Base-by-base conservation (phyloP, 1,140 invertebrate species). In the Drosophila ananassae region DNA sequence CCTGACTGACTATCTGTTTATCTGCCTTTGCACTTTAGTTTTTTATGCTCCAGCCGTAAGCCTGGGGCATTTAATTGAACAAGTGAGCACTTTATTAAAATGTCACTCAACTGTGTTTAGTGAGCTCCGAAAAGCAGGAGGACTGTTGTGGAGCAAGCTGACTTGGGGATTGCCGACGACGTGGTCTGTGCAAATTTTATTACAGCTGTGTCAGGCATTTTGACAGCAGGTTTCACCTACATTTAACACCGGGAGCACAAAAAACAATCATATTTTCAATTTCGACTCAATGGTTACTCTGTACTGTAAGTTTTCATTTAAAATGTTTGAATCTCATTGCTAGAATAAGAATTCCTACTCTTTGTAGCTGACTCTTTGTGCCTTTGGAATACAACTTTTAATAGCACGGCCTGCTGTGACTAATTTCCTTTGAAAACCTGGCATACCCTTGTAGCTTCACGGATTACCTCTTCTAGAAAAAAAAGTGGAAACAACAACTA, bases 81-180 rank as follows among this genome's bases (percentile, higher is more conserved):
- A 75, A 87, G 79, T 87, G 83, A 89, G 79, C 83, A 89, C 83
- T 89, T 89, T 82, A 87, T 87, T 87, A 87, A 87, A 87, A 87
- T 89, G 83, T 87, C 83, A 87, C 83, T 89, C 83, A 89, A 79
- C 78, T 34, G 83, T 73, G 62, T 75, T 87, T 77, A 73, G 77
- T 32, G 46, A 46, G 13, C 17, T 28, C 1, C 21, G 12, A 32
- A 44, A 37, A 22, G 30, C 34, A 60, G 30, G 28, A 21, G 56
- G 44, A 12, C 21, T 17, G 47, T 10, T 34, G 55, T 46, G 17
- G 17, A 46, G 41, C 17, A 1, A 3, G 6, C 39, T 17, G 17
- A 21, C n/a, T 21, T 22, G 44, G 56, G 46, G 17, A 39, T 21
- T 53, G 57, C 44, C 67, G 53, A 22, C 44, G 78, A 82, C 79